These are phyloP conservation scores for Gulo gulo DNA, from an alignment of 2,113 vertebrate species.

Conservation along the genomic window DNA sequence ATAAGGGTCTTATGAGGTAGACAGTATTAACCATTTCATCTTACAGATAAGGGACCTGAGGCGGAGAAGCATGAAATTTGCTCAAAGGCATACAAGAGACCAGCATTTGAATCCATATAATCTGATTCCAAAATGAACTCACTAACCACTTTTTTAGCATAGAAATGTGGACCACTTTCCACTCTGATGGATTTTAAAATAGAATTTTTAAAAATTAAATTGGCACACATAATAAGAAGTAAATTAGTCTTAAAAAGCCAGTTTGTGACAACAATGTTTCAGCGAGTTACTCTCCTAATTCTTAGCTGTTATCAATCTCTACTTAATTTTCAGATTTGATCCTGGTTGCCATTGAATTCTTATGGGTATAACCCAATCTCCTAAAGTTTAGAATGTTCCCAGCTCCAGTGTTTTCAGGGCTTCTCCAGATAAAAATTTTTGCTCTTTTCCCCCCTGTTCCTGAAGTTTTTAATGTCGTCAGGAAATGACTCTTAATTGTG, in stretches of 20 bases:
- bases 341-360: background rate
- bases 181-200: background rate
- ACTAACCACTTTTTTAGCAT: background rate
- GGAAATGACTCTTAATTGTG: background rate
- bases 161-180: background rate
- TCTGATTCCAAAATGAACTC: background rate
- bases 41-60: background rate
- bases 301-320: background rate
- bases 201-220: background rate
- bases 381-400: background rate
- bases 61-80: background rate
- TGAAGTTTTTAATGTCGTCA: background rate
- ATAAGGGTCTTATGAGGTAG: background rate
- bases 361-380: background rate
- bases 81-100: background rate
- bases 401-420: background rate
- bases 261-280: background rate
- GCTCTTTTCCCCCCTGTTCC: background rate
- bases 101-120: background rate
- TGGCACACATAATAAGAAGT: background rate
- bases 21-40: background rate
- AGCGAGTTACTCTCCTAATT: background rate
- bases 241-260: background rate
- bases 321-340: background rate
- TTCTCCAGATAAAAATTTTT: background rate